A percentile compares a stretch with the other conserved stretches of the same genome.
Evolutionary conservation across 92 coral and sea anemone species (phyloP).

Genomic region (Porites cylindrica): DNA sequence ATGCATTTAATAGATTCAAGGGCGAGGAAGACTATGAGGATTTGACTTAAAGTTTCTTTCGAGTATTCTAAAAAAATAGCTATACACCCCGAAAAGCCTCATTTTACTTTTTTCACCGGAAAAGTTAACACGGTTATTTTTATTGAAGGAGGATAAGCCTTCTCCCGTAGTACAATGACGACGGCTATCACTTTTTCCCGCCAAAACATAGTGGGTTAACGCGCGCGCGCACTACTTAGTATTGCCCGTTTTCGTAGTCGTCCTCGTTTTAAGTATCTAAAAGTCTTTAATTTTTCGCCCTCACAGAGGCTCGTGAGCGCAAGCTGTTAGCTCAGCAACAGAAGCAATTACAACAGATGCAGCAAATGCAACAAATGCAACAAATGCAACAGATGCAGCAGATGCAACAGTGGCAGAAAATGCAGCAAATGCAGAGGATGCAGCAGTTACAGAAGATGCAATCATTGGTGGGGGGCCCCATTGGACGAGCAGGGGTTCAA

Average conservation of each 20-base stretch:
- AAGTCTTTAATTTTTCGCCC: neutral
- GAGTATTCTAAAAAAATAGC: too few relatives aligned
- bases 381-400: constrained; percentile 67
- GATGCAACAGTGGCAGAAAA: constrained; percentile 24
- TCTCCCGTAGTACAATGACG: too few relatives aligned
- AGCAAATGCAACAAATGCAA: constrained; percentile 54
- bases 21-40: too few relatives aligned
- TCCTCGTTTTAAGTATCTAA: too few relatives aligned
- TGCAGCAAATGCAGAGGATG: constrained; percentile 31
- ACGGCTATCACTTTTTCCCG: neutral
- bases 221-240: too few relatives aligned
- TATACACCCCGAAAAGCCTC: too few relatives aligned
- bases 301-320: constrained; percentile 65
- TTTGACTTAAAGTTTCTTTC: too few relatives aligned
- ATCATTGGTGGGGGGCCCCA: constrained; percentile 44
- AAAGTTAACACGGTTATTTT: too few relatives aligned
- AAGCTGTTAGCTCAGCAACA: constrained; percentile 53
- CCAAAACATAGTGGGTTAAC: too few relatives aligned
- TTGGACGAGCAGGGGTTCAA: constrained; percentile 52
- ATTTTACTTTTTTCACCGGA: too few relatives aligned
- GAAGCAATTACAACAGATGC: constrained; percentile 50
- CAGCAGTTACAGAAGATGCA: constrained; percentile 48
- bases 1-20: too few relatives aligned
- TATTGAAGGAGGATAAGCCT: too few relatives aligned
- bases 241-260: neutral